Conservation (phyloP, 2,797 vertebrate genomes). For the Sorex maritimensis region DNA sequence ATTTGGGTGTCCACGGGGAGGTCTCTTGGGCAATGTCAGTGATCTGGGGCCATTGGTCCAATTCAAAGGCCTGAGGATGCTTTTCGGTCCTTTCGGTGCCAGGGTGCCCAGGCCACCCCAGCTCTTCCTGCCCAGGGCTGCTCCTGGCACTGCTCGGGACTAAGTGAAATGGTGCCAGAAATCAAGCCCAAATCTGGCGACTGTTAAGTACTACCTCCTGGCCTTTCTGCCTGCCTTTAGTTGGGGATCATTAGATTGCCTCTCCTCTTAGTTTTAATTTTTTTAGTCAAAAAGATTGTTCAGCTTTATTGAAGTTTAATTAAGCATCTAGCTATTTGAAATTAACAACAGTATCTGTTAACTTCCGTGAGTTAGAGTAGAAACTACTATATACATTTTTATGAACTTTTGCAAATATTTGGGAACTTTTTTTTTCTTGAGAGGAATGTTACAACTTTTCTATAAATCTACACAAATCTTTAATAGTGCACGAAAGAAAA, state of each 20-base stretch:
- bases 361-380: not conserved
- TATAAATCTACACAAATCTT: not conserved
- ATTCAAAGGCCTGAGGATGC: no score
- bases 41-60: no score
- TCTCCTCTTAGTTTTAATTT: not conserved
- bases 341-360: not conserved
- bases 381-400: not conserved
- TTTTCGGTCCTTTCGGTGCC: no score
- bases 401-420: conserved; percentile 13
- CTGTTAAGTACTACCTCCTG: no score
- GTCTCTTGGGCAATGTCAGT: no score
- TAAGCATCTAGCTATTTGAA: not conserved
- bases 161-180: no score
- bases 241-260: not conserved
- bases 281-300: not conserved
- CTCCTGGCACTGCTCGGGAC: no score
- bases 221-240: not conserved
- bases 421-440: not conserved
- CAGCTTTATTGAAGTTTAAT: not conserved
- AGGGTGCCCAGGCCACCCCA: no score
- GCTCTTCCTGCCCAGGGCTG: no score
- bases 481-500: not conserved
- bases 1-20: no score
- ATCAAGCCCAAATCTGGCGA: no score
- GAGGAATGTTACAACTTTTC: not conserved